Evolutionary conservation across 2,888 invertebrate genomes (phyloP).

Genomic region (Rosalia funebris): DNA sequence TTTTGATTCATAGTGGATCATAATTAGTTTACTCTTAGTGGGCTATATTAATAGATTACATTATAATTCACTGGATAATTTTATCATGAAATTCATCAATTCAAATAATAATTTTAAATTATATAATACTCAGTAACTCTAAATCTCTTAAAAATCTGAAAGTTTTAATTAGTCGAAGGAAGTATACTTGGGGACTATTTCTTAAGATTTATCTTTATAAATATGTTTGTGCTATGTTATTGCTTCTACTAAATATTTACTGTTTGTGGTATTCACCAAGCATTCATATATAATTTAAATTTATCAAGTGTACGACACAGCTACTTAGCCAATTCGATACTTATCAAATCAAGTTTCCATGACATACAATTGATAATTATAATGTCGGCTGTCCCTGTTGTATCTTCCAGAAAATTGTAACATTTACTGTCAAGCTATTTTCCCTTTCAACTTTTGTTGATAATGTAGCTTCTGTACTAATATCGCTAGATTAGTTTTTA

Average conservation of each 20-base stretch:
- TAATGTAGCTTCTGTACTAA: constrained; percentile 47
- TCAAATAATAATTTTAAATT: too few relatives aligned
- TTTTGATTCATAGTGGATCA: too few relatives aligned
- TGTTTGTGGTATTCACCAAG: neutral
- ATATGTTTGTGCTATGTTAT: neutral
- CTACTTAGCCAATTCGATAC: constrained; percentile 3
- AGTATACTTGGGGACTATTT: neutral
- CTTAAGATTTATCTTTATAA: neutral
- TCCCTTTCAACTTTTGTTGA: constrained; percentile 50
- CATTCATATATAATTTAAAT: neutral
- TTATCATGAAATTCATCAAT: too few relatives aligned
- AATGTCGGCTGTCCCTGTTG: constrained; percentile 15
- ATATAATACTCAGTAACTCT: too few relatives aligned
- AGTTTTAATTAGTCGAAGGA: neutral
- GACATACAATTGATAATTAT: constrained; percentile 6
- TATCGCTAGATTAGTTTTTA: constrained; percentile 42
- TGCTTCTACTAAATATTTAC: neutral
- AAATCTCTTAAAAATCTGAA: too few relatives aligned
- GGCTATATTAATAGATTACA: too few relatives aligned
- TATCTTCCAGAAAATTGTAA: constrained; percentile 23
- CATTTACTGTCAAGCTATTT: constrained; percentile 34
- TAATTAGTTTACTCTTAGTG: too few relatives aligned
- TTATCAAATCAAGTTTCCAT: constrained; percentile 8
- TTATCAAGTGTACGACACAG: neutral
- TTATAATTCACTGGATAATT: too few relatives aligned